A percentile compares a stretch with the other conserved stretches of the same genome.
These are phyloP conservation scores for Turnix velox DNA, from an alignment of 2,113 vertebrate species.

Conservation along the genomic window DNA sequence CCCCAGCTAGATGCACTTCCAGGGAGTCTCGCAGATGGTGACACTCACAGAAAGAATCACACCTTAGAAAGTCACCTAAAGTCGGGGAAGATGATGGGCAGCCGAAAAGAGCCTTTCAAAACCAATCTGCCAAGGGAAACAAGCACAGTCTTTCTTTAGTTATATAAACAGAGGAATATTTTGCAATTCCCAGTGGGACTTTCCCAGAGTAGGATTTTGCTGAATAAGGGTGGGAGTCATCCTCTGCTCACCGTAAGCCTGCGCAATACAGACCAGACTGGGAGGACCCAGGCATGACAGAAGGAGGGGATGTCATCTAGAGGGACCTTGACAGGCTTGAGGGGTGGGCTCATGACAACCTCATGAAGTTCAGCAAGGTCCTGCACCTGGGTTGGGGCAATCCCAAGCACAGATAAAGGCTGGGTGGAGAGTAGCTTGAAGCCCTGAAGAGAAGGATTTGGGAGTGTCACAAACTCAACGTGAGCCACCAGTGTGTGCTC, in stretches of 20 bases:
- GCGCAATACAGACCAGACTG: background rate
- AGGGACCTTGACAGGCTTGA: too few relatives aligned
- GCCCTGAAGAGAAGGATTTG: too few relatives aligned
- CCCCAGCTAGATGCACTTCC: background rate
- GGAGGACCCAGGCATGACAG: background rate
- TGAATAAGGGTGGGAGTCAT: slow-evolving; percentile 10
- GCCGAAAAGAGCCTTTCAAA: background rate
- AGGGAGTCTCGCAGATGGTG: background rate
- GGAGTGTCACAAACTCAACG: too few relatives aligned
- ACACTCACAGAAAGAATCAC: fast-evolving
- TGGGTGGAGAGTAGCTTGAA: too few relatives aligned
- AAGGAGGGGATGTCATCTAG: background rate
- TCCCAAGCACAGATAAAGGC: too few relatives aligned
- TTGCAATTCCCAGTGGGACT: background rate
- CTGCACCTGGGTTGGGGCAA: too few relatives aligned
- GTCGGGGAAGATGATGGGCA: background rate
- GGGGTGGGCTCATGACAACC: too few relatives aligned
- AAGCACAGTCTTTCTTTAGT: slow-evolving; percentile 49
- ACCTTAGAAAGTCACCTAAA: background rate
- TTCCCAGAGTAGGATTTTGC: background rate
- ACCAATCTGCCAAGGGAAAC: slow-evolving; percentile 30
- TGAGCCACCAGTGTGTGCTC: too few relatives aligned
- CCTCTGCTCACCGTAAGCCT: background rate
- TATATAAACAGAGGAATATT: slow-evolving; percentile 41
- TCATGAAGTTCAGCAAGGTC: too few relatives aligned